Conservation (phyloP, 2,797 vertebrate genomes). For the Aphelocoma californica region DNA sequence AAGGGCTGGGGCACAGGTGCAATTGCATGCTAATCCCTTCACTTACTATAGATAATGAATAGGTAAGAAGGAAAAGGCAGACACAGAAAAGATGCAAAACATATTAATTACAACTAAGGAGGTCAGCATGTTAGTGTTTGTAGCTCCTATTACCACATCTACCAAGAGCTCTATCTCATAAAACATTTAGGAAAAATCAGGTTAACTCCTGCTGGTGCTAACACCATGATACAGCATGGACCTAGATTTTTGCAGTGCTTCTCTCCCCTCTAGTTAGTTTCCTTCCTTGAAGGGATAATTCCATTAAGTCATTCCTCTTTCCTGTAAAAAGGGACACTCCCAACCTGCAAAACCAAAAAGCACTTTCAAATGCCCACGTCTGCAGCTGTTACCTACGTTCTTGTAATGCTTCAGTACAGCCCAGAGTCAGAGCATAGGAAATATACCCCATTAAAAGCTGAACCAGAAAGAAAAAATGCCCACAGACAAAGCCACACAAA, state of each 20-base stretch:
- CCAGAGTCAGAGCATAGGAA: background rate
- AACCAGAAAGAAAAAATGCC: background rate
- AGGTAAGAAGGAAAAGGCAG: constrained; percentile 32
- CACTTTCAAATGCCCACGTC: background rate
- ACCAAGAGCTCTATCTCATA: background rate
- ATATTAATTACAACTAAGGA: constrained; percentile 40
- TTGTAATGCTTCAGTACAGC: background rate
- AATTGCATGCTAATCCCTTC: constrained; percentile 50
- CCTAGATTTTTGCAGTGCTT: background rate
- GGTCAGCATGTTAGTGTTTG: background rate
- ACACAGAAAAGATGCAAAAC: constrained; percentile 16
- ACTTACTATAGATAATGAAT: constrained; percentile 49
- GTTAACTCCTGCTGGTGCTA: background rate
- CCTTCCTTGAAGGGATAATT: background rate
- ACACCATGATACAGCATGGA: background rate
- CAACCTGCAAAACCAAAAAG: background rate
- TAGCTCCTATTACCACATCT: background rate
- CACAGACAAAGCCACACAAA: background rate
- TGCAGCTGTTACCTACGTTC: constrained; percentile 16
- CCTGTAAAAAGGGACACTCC: constrained; percentile 4
- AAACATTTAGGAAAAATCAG: background rate
- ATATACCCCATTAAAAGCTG: background rate
- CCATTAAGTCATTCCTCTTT: background rate
- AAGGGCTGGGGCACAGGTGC: constrained; percentile 41
- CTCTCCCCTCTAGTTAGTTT: background rate